phyloP scores from a whole-genome alignment of 2,888 invertebrate species.

The Plagiodera versicolora region DNA sequence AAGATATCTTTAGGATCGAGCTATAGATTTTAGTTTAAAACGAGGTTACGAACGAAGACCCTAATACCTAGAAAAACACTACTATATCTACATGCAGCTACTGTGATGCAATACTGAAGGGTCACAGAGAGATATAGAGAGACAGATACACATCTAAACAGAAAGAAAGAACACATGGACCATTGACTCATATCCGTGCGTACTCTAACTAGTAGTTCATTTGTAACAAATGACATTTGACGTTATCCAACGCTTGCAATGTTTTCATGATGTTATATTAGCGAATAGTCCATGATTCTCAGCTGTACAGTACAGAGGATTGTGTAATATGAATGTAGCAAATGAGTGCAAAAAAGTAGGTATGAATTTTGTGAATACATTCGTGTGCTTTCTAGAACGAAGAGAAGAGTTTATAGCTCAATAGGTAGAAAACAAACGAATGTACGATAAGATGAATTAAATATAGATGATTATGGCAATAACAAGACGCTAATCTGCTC shows the following conservation, averaged over 20 bases:
- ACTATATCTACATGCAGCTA: not conserved
- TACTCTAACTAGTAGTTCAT: conserved; percentile 10
- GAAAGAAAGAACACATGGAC: conserved; percentile 7
- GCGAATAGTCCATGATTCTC: conserved; percentile 30
- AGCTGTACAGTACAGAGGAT: conserved; percentile 43
- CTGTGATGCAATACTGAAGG: conserved; percentile 19
- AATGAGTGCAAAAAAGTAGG: conserved; percentile 24
- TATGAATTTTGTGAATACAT: conserved; percentile 21
- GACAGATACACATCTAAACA: conserved; percentile 32
- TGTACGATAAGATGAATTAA: conserved; percentile 21
- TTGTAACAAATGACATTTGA: too few species aligned
- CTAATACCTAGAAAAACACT: not conserved
- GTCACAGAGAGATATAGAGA: conserved; percentile 38
- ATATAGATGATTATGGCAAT: conserved; percentile 29
- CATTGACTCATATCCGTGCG: not conserved
- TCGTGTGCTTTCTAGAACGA: conserved; percentile 23
- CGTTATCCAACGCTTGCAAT: too few species aligned
- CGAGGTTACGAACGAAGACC: not conserved
- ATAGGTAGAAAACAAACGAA: conserved; percentile 28
- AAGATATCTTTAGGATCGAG: not conserved
- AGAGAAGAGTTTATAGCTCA: not conserved
- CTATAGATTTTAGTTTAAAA: not conserved
- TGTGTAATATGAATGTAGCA: conserved; percentile 17
- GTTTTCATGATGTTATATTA: too few species aligned
- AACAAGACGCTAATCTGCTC: conserved; percentile 40